phyloP scores from a whole-genome alignment of 2,797 vertebrate species.

The Rhincodon typus region DNA sequence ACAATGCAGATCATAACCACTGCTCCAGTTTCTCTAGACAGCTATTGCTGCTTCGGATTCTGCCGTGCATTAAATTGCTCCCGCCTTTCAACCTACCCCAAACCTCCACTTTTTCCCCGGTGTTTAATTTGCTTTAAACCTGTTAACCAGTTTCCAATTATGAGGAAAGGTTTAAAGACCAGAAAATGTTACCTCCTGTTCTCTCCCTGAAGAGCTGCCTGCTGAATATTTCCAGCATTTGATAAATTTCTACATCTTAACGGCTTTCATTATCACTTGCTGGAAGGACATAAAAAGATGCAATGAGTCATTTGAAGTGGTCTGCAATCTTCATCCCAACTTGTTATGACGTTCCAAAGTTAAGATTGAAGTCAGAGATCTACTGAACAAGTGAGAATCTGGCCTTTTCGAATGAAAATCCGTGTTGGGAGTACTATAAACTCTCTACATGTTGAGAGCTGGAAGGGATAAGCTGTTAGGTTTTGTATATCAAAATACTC shows the following conservation, averaged over 20 bases:
- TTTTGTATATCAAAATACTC: too few relatives aligned
- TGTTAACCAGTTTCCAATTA: not conserved
- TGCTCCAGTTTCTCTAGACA: not conserved
- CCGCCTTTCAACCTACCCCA: too few relatives aligned
- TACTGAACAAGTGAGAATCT: not conserved
- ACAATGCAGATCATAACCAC: not conserved
- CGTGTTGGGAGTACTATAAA: too few relatives aligned
- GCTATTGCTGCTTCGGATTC: not conserved
- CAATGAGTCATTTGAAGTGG: not conserved
- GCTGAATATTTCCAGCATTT: not conserved
- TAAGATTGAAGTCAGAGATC: not conserved
- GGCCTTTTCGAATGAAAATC: too few relatives aligned
- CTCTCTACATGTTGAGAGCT: too few relatives aligned
- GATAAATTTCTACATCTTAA: not conserved
- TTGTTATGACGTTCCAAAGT: too few relatives aligned
- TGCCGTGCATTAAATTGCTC: not conserved
- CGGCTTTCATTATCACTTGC: not conserved
- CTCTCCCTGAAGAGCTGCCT: not conserved
- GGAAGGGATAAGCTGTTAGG: too few relatives aligned
- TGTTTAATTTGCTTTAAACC: not conserved
- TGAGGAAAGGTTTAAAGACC: not conserved
- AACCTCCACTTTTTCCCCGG: not conserved
- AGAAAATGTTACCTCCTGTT: not conserved
- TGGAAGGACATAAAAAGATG: not conserved
- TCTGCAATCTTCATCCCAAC: not conserved